Conservation (phyloP, 2,113 vertebrate species). For the Amazona vittata region DNA sequence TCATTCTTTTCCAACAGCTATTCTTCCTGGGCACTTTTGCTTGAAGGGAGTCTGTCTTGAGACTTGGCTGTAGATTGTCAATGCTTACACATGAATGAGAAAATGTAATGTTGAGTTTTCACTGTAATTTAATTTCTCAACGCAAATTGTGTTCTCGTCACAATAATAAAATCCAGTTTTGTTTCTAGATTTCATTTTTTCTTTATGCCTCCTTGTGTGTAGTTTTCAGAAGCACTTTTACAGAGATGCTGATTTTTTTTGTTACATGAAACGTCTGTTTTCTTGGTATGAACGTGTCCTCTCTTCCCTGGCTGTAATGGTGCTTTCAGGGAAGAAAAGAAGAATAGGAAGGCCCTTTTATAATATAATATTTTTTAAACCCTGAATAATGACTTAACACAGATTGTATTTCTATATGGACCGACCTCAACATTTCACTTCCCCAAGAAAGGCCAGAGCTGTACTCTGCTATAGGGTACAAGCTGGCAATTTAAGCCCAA, state of each 20-base stretch:
- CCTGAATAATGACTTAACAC: background rate
- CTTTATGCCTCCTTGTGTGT: background rate
- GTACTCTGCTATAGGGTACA: background rate
- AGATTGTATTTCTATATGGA: background rate
- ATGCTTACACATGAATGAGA: background rate
- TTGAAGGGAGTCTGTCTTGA: background rate
- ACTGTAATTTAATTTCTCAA: conserved; percentile 10
- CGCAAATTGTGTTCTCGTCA: background rate
- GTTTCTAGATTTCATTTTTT: background rate
- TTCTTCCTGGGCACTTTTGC: background rate
- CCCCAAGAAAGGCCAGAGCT: background rate
- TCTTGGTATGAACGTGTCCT: background rate
- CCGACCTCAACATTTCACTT: background rate
- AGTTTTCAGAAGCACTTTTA: background rate
- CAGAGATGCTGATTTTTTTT: background rate
- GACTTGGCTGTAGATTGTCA: background rate
- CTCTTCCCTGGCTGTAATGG: background rate
- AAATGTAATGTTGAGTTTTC: background rate
- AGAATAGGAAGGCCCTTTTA: background rate
- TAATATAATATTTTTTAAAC: background rate
- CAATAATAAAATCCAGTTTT: background rate
- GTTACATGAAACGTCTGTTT: background rate
- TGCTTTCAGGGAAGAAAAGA: background rate
- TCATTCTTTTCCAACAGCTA: background rate
- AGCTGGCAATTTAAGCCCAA: background rate